Evolutionary conservation across 2,113 vertebrate species (phyloP).

Genomic region (Cyprinodon variegatus): DNA sequence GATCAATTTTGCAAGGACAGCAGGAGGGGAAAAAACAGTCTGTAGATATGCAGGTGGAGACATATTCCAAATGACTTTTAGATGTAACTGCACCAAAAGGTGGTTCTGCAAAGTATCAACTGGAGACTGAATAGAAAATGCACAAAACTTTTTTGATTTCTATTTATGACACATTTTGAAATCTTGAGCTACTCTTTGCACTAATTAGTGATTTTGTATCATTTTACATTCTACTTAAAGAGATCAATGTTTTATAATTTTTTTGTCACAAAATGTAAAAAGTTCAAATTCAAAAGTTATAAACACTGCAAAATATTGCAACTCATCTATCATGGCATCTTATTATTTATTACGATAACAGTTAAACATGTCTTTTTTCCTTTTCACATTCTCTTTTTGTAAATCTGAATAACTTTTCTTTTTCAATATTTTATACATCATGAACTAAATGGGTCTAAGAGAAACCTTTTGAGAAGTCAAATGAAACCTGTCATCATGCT

Average conservation of each 20-base stretch:
- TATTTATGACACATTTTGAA: background rate
- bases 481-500: slow-evolving; percentile 66
- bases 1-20: background rate
- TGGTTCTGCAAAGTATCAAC: background rate
- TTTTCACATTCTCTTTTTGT: slow-evolving; percentile 18
- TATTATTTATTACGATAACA: background rate
- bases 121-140: background rate
- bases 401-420: slow-evolving; percentile 37
- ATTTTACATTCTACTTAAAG: background rate
- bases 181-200: background rate
- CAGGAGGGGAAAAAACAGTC: background rate
- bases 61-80: background rate
- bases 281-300: background rate
- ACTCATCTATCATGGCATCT: background rate
- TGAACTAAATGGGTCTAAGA: slow-evolving; percentile 55
- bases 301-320: background rate
- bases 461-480: slow-evolving; percentile 66
- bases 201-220: background rate
- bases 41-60: background rate
- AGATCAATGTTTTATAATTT: background rate
- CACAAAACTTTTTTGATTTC: background rate
- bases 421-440: slow-evolving; percentile 59
- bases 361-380: slow-evolving; percentile 10
- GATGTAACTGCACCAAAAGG: background rate
- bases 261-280: background rate